Conservation (phyloP, 1,140 invertebrate species). For the Nixonia krombeini region DNA sequence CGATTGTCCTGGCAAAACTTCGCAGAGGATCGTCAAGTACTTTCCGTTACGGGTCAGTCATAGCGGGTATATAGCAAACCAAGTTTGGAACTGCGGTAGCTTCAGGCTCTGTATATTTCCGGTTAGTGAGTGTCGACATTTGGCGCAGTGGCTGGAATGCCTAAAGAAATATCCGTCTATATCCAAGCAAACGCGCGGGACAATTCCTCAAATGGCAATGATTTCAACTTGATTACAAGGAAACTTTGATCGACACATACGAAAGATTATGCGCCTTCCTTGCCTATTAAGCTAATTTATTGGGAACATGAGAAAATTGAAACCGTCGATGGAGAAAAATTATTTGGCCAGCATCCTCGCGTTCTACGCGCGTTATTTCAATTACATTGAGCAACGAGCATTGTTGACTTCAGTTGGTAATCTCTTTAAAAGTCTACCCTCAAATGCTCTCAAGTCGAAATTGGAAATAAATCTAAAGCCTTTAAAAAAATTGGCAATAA, state of each 20-base stretch:
- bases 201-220: no score
- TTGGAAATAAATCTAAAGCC: conserved; percentile 65
- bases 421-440: conserved; percentile 46
- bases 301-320: no score
- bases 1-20: conserved; percentile 54
- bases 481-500: conserved; percentile 70
- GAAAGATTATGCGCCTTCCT: no score
- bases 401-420: conserved; percentile 43
- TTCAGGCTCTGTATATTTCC: conserved; percentile 14
- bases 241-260: no score
- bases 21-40: conserved; percentile 43
- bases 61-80: conserved; percentile 47
- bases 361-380: conserved; percentile 41
- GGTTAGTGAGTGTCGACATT: conserved; percentile 4
- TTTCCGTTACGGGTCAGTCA: conserved; percentile 54
- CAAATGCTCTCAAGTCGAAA: conserved; percentile 29
- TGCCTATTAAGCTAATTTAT: no score
- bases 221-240: no score
- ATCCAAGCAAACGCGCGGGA: background rate
- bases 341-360: conserved; percentile 10
- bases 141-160: background rate
- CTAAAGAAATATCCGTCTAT: background rate
- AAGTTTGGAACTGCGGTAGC: conserved; percentile 53
- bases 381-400: conserved; percentile 29
- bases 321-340: no score